Evolutionary conservation across 2,113 vertebrate genomes (phyloP), one percentile per base, ranked within the genome.

Genomic region (Crotalus horridus): DNA sequence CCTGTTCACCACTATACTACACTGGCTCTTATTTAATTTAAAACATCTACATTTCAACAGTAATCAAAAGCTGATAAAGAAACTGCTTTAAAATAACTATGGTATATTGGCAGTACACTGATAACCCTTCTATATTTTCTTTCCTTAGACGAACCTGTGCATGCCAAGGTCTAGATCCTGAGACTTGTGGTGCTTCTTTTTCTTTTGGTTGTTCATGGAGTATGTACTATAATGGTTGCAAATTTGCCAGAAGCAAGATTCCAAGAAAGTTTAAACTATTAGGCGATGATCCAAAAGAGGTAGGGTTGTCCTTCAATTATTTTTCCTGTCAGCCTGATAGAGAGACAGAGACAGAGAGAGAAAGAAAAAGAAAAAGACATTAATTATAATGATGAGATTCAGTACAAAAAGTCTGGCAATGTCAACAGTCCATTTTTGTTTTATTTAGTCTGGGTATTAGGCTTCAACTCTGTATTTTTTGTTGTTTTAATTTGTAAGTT

Each of bases 141-240:
- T 94, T 93, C 96, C 97, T 94, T 85, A 99, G 99, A 97, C 98
- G 98, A 95, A 99, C 98, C 12, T 99, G 99, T 95, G 98, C 98
- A 74, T 99, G 99, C 95, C 99, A 99, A 97, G 99, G 99, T 87
- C 97, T 99, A 96, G 97, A 99, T 91, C 97, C 98, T 93, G 98
- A 99, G 2, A 98, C 98, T 90, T 98, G 98, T 95, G 99, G 99
- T 95, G 99, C 99, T 96, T 99, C 99, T 51, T 99, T 99, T 97
- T 99, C 99, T 53, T 99, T 99, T 55, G 99, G 99, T 85, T 99
- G 99, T 95, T 99, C 99, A 8, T 99, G 99, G 99, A 99, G 99
- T 95, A 99, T 99, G 99, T 99, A 99, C 96, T 99, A 99, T 96
- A 99, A 99, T 85, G 99, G 99, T 90, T 99, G 99, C 97, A 99